phyloP scores from a whole-genome alignment of 1,140 invertebrate genomes.

The Bombus sylvicola region DNA sequence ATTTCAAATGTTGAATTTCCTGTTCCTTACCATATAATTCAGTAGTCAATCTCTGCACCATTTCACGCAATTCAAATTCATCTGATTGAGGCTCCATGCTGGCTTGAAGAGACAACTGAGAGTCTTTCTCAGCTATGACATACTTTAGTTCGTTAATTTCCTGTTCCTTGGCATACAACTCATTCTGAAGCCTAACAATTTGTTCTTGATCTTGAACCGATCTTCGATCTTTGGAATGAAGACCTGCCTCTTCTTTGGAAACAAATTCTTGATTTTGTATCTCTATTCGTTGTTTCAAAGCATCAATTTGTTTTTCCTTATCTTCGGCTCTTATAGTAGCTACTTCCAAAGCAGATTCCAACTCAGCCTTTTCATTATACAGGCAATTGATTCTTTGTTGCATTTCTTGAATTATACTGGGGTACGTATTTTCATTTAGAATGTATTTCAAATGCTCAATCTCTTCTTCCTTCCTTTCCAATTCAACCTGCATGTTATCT shows the following conservation, averaged over 20 bases:
- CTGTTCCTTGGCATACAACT: constrained; percentile 68
- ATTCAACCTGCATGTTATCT: constrained; percentile 68
- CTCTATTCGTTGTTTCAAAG: constrained; percentile 59
- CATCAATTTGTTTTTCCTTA: constrained; percentile 60
- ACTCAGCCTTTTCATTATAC: constrained; percentile 75
- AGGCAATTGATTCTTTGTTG: constrained; percentile 78
- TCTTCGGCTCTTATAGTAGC: constrained; percentile 14
- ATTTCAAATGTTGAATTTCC: constrained; percentile 66
- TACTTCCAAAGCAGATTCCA: constrained; percentile 62
- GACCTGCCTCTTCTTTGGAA: constrained; percentile 29
- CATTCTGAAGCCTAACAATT: constrained; percentile 68
- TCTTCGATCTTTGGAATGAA: constrained; percentile 33
- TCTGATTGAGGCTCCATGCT: constrained; percentile 64
- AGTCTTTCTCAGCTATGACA: constrained; percentile 71
- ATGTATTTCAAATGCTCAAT: constrained; percentile 77
- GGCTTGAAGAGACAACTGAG: constrained; percentile 66
- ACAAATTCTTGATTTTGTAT: constrained; percentile 45
- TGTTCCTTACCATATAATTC: constrained; percentile 72
- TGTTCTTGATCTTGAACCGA: constrained; percentile 67
- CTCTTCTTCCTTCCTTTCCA: constrained; percentile 74
- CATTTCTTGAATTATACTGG: constrained; percentile 75
- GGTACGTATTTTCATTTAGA: constrained; percentile 76
- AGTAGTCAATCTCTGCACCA: constrained; percentile 61
- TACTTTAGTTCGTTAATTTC: constrained; percentile 73
- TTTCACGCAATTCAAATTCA: constrained; percentile 68